Percentiles rank a stretch among this genome's conserved stretches.
phyloP scores from a whole-genome alignment of 1,140 invertebrate species.

The Spodoptera litura region DNA sequence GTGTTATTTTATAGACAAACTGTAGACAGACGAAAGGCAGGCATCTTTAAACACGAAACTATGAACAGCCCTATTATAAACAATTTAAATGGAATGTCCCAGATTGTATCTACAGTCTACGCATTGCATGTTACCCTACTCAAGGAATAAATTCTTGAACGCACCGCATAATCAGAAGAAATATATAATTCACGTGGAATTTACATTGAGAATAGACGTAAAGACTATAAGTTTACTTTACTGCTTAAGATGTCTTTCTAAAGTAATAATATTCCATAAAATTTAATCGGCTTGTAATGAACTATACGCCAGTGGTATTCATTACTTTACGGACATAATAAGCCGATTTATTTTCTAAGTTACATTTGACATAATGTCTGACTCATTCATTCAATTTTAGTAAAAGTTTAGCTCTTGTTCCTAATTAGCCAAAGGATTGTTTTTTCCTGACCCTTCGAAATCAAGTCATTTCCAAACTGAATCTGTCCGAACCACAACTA shows the following conservation, averaged over 20 bases:
- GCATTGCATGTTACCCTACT: conserved; percentile 14
- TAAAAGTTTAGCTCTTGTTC: neutral
- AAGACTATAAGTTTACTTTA: neutral
- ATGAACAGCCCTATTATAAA: conserved; percentile 21
- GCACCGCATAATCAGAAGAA: conserved; percentile 24
- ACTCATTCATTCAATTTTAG: neutral
- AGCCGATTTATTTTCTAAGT: no score
- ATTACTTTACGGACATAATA: neutral
- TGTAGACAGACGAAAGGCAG: conserved; percentile 17
- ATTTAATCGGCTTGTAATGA: conserved; percentile 23
- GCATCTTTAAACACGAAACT: neutral
- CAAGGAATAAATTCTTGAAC: conserved; percentile 10
- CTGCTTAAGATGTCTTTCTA: conserved; percentile 2
- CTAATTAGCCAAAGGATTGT: neutral
- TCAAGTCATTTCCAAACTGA: no score
- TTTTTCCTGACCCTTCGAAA: neutral
- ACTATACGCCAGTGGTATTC: neutral
- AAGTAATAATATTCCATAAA: neutral
- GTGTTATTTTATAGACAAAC: conserved; percentile 21
- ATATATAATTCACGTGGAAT: conserved; percentile 29
- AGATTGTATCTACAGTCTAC: conserved; percentile 16
- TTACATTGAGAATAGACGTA: conserved; percentile 18
- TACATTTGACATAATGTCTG: no score
- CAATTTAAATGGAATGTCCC: conserved; percentile 23
- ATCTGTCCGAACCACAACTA: neutral